Base-by-base conservation (phyloP, 2,113 vertebrate species). In the Oxyura jamaicensis region DNA sequence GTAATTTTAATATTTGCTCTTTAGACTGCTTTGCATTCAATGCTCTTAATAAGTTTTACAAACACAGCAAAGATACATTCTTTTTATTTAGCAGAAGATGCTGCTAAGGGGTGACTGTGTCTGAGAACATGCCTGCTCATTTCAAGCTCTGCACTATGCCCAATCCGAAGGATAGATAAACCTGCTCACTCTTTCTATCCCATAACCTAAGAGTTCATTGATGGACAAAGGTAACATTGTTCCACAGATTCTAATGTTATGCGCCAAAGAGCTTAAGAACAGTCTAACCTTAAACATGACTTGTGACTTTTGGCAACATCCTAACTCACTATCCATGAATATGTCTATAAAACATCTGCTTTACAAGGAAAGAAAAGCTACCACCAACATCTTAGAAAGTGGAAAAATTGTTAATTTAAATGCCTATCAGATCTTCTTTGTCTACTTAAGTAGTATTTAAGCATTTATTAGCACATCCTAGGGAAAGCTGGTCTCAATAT, bases 51-150 rank as follows among this genome's bases (percentile, higher is more conserved):
- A 46, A 58, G 29, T 44, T 91, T 50, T 48, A 91, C 19, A 69
- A 59, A 59, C 36, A 53, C 26, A 60, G 68, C 26, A 55, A 53
- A 63, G n/a, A 59, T 17, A 31, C 65, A 15, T n/a, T 33, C 25
- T 50, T 76, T 67, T 74, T 69, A 65, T 65, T 88, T 62, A 83
- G 73, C 3, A 69, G 63, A 41, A 74, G 41, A 50, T 48, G 35
- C 15, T 26, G 21, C 1, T 3, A 83, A 83, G 33, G 46, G 13
- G n/a, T 1, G 3, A 55, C 35, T 3, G 2, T 0, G 4, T 29
- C 44, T 62, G 65, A 81, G 62, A 60, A 60, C 50, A 72, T 58
- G 67, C 8, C 28, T 75, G 36, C 55, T 71, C 3, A 7, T 52
- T 67, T 68, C 59, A 48, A 85, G 5, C 21, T 63, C 74, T 36